These are phyloP conservation scores for Andricus curvator DNA, from an alignment of 2,888 invertebrate species.

Conservation along the genomic window DNA sequence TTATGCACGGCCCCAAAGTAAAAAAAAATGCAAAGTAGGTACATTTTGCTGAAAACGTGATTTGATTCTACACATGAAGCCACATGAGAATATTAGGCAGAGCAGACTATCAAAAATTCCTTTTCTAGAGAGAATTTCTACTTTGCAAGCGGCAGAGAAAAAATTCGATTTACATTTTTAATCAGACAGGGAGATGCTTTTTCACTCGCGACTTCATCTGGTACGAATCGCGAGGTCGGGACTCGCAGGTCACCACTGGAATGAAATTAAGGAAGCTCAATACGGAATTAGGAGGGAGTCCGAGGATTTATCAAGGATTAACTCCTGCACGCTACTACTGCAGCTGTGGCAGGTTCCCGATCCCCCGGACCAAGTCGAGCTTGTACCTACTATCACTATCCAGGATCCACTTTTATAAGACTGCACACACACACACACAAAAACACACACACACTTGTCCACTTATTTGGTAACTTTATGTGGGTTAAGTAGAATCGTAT, in stretches of 20 bases:
- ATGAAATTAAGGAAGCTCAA: slow-evolving; percentile 75
- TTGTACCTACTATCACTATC: slow-evolving; percentile 61
- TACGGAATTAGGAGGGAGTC: slow-evolving; percentile 73
- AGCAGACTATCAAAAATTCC: slow-evolving; percentile 9
- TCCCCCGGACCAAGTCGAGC: slow-evolving; percentile 57
- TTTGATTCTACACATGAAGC: background rate
- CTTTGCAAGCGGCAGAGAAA: slow-evolving; percentile 1
- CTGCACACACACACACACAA: slow-evolving; percentile 50
- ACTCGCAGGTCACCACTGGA: slow-evolving; percentile 61
- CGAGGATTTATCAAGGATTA: slow-evolving; percentile 76
- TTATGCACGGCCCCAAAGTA: no score
- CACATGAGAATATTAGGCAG: slow-evolving; percentile 6
- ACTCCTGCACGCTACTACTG: slow-evolving; percentile 63
- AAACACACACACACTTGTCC: background rate
- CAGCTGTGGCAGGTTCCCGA: slow-evolving; percentile 43
- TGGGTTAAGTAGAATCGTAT: slow-evolving; percentile 66
- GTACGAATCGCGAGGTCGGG: slow-evolving; percentile 39
- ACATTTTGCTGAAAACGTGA: background rate
- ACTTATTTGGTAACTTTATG: slow-evolving; percentile 58
- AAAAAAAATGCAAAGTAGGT: background rate
- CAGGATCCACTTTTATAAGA: slow-evolving; percentile 64
- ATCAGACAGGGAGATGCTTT: slow-evolving; percentile 22
- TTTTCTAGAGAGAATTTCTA: slow-evolving; percentile 8
- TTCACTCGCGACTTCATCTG: slow-evolving; percentile 9
- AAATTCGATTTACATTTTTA: slow-evolving; percentile 39